Evolutionary conservation across 2,888 invertebrate species (phyloP), one percentile per base, ranked within the genome.

Genomic region (Drosophila anomelani): DNA sequence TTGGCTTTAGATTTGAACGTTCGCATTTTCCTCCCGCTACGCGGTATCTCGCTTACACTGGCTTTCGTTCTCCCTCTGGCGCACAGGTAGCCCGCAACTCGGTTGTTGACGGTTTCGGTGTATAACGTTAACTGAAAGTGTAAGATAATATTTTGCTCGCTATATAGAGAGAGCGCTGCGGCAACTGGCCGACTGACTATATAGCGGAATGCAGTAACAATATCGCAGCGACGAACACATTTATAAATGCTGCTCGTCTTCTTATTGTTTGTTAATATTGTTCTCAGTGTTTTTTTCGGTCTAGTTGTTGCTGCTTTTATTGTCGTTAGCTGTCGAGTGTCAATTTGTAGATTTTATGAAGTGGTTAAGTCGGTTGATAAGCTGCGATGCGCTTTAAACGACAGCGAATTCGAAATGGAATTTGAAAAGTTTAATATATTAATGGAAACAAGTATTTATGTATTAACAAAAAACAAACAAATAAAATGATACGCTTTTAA

Each of bases 111-210:
- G 77, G 70, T 73, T 71, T 79, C 75, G 55, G 56, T 68, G 67
- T 72, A 72, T 79, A 76, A 59, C 82, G 82, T 77, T 81, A 81
- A 87, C 82, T 82, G 77, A 85, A 77, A 79, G 77, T 75, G 73
- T 74, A 64, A 80, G 83, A 80, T 83, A 77, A 85, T 75, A 79
- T 75, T 60, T 68, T 51, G 60, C 70, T 55, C 36, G 51, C 76
- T 85, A 79, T 84, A 83, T 80, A 57, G 46, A 34, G 34, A 51
- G 68, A 46, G 62, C 26, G 43, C 41, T 49, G 49, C 55, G 49
- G 38, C n/a, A 49, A 46, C 55, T 46, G 20, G 46, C 39, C 39
- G 56, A 32, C 39, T 32, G 56, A 32, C 39, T 32, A 56, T 68
- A 68, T 47, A 20, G 69, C 34, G 67, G 56, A 68, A 68, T 68